A percentile compares a stretch with the other conserved stretches of the same genome.
These are phyloP conservation scores for Phalanger gymnotis DNA, from an alignment of 2,797 vertebrate species.

Conservation along the genomic window DNA sequence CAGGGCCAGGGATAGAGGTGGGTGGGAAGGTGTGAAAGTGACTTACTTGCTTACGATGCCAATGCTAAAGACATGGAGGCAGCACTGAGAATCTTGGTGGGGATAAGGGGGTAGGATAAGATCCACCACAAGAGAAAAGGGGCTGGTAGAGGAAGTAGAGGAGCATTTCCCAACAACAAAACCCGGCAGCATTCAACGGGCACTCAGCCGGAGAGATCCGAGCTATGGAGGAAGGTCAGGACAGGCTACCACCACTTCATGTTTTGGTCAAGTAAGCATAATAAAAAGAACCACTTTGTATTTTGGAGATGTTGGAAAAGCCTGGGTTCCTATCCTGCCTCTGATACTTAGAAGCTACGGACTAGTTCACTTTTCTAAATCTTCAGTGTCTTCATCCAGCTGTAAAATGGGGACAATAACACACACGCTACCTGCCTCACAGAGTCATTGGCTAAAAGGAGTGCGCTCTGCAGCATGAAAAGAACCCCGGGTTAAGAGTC, in stretches of 20 bases:
- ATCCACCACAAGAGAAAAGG: background rate
- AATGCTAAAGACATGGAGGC: background rate
- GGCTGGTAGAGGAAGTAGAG: no score
- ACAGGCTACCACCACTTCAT: background rate
- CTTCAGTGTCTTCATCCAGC: background rate
- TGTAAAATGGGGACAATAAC: background rate
- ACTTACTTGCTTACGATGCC: constrained; percentile 40
- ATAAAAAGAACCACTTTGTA: background rate
- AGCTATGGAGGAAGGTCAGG: background rate
- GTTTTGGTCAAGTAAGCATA: background rate
- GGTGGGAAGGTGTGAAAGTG: constrained; percentile 27
- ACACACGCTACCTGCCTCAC: background rate
- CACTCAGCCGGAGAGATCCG: background rate
- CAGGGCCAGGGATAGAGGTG: background rate
- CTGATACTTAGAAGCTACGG: background rate
- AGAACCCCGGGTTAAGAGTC: background rate
- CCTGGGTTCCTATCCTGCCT: background rate
- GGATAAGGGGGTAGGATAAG: no score
- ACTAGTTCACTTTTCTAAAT: background rate
- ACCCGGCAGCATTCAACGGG: background rate
- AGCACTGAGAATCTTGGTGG: background rate
- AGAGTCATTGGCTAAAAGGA: background rate
- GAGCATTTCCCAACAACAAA: background rate
- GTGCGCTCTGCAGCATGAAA: background rate
- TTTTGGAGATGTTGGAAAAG: background rate